Base-by-base conservation (phyloP, 2,888 invertebrate species). In the Cephus sareptanus region DNA sequence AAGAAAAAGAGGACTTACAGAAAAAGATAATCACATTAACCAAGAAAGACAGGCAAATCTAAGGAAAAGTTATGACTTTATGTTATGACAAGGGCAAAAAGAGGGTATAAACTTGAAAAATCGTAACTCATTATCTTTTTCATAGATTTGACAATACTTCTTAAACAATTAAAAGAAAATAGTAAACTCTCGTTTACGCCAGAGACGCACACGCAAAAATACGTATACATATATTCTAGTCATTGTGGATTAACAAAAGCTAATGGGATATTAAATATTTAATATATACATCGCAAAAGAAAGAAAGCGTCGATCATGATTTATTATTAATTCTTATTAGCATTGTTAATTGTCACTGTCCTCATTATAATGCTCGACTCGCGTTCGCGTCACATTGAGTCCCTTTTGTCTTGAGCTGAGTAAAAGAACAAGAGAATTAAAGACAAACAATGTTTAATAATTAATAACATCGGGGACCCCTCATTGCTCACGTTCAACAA, bases 121-220 rank as follows among this genome's bases (percentile, higher is more conserved):
- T 33, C 71, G 3, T 23, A 15, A 31, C 71, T 34, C 71, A 31
- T 71, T 71, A 12, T 30, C 33, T 31, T 71, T 12, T 11, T 34
- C 33, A 15, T 33, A 31, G 34, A 9, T 33, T 71, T 23, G 31
- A 31, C 71, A 71, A 71, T 71, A 56, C 56, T 23, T 56, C 15
- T 40, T 15, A 2, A 56, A 9, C 6, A 56, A 56, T 15, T 15
- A 9, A 56, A 56, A 68, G 23, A 76, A n/a, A 73, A 30, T 56
- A 23, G 9, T 75, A 77, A 77, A 74, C 71, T 3, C 35, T 71
- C 31, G 33, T 71, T 71, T 71, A 71, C 71, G 31, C 31, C 71
- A 23, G 71, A 71, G 71, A 71, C 71, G 71, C 71, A 71, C 71
- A 71, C 33, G 23, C 56, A 56, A 9, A 13, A 15, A 37, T 37